Base-by-base conservation (phyloP, 2,888 invertebrate species). In the Torymus auratus region DNA sequence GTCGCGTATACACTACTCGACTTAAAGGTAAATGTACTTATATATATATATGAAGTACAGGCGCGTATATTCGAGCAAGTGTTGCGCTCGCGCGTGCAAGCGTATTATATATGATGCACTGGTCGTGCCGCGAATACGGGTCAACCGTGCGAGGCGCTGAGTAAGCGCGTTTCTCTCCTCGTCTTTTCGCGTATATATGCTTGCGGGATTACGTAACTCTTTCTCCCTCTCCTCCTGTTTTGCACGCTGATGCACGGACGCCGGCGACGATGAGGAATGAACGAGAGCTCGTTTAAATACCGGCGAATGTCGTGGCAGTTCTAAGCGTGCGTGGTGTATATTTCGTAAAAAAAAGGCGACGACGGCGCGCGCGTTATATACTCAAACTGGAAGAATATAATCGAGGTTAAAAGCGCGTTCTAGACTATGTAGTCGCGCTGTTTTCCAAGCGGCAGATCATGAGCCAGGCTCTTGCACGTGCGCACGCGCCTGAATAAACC, bases 251-350 rank as follows among this genome's bases (percentile, higher is more conserved):
- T 41, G 41, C 41, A 7, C 41, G 41, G 41, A 41, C 41, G 41
- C 7, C 7, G 41, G 41, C 41, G 41, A 41, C 41, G 41, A 41
- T 41, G 41, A 50, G 58, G 12, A 67, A 12, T 41, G 69, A 56
- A 41, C 61, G 61, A 12, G 50, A 58, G 50, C 14, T 60, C 61
- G 71, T 71, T 71, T 71, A 71, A 71, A 71, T 71, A 61, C 61
- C 60, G 58, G 41, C 41, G 41, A 41, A 41, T 10, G 7, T 41
- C 20, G 20, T 1, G 20, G 41, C 41, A 41, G 41, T 41, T 41
- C 7, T 7, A 10, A 41, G 7, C 41, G 41, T 7, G 41, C 7
- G 7, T 7, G 7, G 7, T 7, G 7, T 41, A 20, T 20, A 20
- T 41, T 28, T 41, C 41, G 41, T 41, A 41, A 41, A 41, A 41